Percentiles rank a stretch among this genome's conserved stretches.
Conservation (phyloP, 2,888 invertebrate genomes). For the Epinotia demarniana region DNA sequence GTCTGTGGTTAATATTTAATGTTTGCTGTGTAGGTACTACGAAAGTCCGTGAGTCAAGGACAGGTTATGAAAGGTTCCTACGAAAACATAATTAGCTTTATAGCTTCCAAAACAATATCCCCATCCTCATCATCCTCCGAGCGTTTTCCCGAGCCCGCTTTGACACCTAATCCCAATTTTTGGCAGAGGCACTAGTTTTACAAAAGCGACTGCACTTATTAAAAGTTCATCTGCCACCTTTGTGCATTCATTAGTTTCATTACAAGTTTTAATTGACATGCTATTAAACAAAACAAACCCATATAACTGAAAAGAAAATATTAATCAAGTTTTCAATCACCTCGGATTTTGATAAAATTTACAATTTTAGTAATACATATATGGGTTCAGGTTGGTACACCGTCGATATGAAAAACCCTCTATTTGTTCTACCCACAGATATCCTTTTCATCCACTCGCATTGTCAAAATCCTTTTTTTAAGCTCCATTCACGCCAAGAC, state of each 20-base stretch:
- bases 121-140: no score
- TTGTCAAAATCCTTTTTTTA: constrained; percentile 61
- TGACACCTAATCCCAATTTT: no score
- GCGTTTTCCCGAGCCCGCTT: no score
- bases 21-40: constrained; percentile 26
- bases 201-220: no score
- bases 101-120: background rate
- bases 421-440: background rate
- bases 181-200: no score
- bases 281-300: no score
- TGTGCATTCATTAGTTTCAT: no score
- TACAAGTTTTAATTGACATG: no score
- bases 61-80: constrained; percentile 20
- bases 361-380: background rate
- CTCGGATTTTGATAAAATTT: background rate
- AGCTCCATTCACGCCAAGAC: constrained; percentile 62
- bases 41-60: constrained; percentile 8
- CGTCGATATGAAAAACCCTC: constrained; percentile 9
- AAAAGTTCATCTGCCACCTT: no score
- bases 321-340: no score
- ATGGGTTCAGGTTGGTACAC: background rate
- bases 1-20: constrained; percentile 34
- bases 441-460: constrained; percentile 58
- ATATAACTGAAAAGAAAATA: no score
- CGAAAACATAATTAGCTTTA: no score